Evolutionary conservation across 2,113 vertebrate genomes (phyloP).

Genomic region (Archilochus colubris): DNA sequence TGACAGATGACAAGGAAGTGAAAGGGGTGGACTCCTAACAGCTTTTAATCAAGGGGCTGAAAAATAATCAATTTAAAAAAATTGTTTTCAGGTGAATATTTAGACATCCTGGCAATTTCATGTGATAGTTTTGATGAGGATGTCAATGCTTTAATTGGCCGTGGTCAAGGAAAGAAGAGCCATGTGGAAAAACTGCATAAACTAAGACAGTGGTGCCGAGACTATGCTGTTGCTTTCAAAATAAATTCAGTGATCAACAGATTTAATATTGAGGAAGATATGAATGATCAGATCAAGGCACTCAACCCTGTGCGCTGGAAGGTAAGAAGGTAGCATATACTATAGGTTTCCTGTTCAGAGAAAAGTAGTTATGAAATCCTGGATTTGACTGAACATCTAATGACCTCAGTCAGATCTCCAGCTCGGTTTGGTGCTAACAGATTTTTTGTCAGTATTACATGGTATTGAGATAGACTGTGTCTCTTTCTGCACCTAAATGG

Average conservation of each 20-base stretch:
- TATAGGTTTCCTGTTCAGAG: neutral
- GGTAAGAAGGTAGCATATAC: slow-evolving; percentile 56
- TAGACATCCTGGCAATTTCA: slow-evolving; percentile 94
- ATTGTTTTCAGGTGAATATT: slow-evolving; percentile 78
- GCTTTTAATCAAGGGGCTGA: neutral
- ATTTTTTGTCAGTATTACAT: neutral
- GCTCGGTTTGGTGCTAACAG: neutral
- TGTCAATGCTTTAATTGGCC: slow-evolving; percentile 89
- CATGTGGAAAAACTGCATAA: slow-evolving; percentile 87
- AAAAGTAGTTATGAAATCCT: neutral
- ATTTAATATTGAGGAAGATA: slow-evolving; percentile 91
- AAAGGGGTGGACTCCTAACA: neutral
- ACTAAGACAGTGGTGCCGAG: slow-evolving; percentile 84
- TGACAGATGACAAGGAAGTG: neutral
- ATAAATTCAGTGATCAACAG: slow-evolving; percentile 95
- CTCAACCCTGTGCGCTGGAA: slow-evolving; percentile 94
- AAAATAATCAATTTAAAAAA: neutral
- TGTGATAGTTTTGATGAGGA: slow-evolving; percentile 93
- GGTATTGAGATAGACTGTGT: neutral
- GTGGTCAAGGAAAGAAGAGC: slow-evolving; percentile 87
- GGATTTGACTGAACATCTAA: neutral
- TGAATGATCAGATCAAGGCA: slow-evolving; percentile 80
- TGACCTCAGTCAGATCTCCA: neutral
- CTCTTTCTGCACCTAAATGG: neutral
- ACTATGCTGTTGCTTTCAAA: slow-evolving; percentile 93